Evolutionary conservation across 2,113 vertebrate species (phyloP).

Genomic region (Pomatorhinus ruficollis): DNA sequence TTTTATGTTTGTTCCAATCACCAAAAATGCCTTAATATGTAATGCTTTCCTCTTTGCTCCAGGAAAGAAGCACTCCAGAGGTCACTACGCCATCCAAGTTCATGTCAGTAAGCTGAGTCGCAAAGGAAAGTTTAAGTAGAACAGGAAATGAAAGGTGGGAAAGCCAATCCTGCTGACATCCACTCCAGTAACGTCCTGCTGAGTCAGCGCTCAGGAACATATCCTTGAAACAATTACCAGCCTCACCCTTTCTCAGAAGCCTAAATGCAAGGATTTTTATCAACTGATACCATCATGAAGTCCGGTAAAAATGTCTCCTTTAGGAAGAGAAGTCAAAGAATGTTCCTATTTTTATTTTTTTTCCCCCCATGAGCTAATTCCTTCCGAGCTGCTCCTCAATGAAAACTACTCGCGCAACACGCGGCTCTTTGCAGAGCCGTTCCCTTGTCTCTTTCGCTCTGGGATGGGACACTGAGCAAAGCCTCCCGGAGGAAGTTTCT

Average conservation of each 20-base stretch:
- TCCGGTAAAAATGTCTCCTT: background rate
- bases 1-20: rapidly evolving
- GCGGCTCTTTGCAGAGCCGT: rapidly evolving
- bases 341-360: rapidly evolving
- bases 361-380: rapidly evolving
- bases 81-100: background rate
- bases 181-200: background rate
- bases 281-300: background rate
- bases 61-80: background rate
- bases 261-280: rapidly evolving
- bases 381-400: background rate
- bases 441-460: background rate
- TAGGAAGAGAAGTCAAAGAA: background rate
- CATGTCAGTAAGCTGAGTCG: rapidly evolving
- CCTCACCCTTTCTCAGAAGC: background rate
- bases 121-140: background rate
- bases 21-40: rapidly evolving
- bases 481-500: background rate
- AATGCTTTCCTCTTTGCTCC: background rate
- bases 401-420: rapidly evolving
- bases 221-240: background rate
- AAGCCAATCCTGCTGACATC: background rate
- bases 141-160: background rate
- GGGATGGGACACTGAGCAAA: background rate
- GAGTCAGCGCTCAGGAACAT: background rate